Conservation (phyloP, 2,888 invertebrate species). For the Caenorhabditis becei region DNA sequence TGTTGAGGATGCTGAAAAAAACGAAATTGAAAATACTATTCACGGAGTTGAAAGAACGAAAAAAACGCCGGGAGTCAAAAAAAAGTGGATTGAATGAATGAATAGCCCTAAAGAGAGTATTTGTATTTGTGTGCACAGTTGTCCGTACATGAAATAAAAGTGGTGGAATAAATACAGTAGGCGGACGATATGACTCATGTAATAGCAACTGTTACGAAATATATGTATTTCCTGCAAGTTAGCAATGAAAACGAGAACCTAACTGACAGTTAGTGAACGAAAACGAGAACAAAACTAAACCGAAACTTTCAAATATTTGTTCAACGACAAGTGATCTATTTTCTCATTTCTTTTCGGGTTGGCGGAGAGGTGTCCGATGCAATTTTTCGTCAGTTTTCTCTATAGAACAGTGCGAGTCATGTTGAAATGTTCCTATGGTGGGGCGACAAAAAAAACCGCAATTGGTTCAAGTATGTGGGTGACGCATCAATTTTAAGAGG, state of each 20-base stretch:
- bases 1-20: conserved; percentile 19
- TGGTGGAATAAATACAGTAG: conserved; percentile 3
- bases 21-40: conserved; percentile 7
- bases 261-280: not conserved
- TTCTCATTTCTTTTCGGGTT: too few relatives aligned
- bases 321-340: not conserved
- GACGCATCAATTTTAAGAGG: conserved; percentile 20
- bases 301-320: conserved; percentile 13
- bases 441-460: not conserved
- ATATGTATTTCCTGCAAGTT: not conserved
- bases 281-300: conserved; percentile 16
- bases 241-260: not conserved
- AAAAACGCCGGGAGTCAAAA: not conserved
- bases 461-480: not conserved
- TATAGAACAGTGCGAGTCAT: too few relatives aligned
- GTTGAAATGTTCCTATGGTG: too few relatives aligned
- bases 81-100: conserved; percentile 6
- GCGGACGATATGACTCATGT: not conserved
- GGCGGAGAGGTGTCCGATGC: too few relatives aligned
- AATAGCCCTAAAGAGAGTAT: not conserved
- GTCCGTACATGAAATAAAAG: conserved; percentile 33
- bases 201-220: not conserved
- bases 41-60: not conserved
- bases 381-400: conserved; percentile 1
- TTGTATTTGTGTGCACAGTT: conserved; percentile 55